Conservation (phyloP, 2,113 vertebrate genomes). For the Oceanodroma tethys region DNA sequence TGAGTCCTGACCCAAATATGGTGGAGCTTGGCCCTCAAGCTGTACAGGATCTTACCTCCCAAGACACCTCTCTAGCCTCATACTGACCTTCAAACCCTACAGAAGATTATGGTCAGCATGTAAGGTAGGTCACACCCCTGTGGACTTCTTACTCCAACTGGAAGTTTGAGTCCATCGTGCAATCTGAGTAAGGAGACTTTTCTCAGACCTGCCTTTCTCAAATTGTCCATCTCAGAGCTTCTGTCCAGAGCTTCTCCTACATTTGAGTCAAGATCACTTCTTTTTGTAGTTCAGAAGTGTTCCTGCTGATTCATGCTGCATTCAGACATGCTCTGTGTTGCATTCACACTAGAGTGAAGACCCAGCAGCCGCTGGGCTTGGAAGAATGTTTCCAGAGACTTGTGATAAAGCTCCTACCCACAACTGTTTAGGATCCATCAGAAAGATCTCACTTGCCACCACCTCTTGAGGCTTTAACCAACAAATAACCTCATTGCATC, state of each 20-base stretch:
- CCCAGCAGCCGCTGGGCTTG: not conserved
- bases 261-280: not conserved
- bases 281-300: not conserved
- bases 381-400: not conserved
- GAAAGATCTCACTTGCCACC: not conserved
- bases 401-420: not conserved
- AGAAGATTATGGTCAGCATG: not conserved
- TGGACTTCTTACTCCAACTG: not conserved
- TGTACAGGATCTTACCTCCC: not conserved
- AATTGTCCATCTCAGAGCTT: not conserved
- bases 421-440: not conserved
- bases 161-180: not conserved
- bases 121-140: not conserved
- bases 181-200: not conserved
- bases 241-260: fast-evolving
- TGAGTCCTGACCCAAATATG: not conserved
- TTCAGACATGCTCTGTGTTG: not conserved
- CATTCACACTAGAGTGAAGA: not conserved
- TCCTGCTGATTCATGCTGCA: not conserved
- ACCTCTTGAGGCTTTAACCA: not conserved
- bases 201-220: not conserved
- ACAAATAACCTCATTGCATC: not conserved
- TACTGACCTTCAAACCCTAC: not conserved
- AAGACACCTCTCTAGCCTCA: not conserved
- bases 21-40: not conserved